Base-by-base conservation (phyloP, 2,113 vertebrate species). In the Solea senegalensis region DNA sequence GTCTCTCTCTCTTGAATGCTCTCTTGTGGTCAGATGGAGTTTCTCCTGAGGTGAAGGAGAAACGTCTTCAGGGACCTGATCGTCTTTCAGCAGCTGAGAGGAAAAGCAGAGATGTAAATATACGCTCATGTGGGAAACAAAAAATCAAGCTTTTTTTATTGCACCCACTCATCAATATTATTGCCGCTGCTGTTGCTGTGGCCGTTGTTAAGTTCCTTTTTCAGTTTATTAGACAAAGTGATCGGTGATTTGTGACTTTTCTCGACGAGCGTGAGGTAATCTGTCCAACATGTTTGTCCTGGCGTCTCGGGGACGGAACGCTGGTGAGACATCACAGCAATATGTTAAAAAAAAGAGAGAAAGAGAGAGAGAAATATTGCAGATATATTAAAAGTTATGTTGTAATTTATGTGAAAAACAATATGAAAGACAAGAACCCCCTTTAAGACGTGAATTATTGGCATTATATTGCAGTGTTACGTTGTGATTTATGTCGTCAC, bases 11-110 rank as follows among this genome's bases (percentile, higher is more conserved):
- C 70, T 60, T 21, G 53, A 67, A 69, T 44, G 55, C 70, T 71
- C 62, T 78, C 68, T 72, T 27, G 63, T 34, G 74, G 79, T 83
- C 82, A 82, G 80, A 84, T 82, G 76, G 69, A 62, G 80, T 86
- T 85, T 73, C 81, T 75, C 7, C 50, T 16, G 62, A 66, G 65
- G 63, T 68, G 62, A 65, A 13, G 53, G 55, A 50, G 53, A 15
- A 21, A 39, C 8, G 67, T 84, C 88, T 67, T 75, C 50, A 7
- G 77, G 87, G 84, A 79, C 52, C 26, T 41, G 80, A 88, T 85
- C 72, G 15, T 64, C 80, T 87, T 88, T 86, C 86, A 87, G 64
- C 69, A 10, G 71, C 48, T 50, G 44, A 64, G 45, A 34, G 26
- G 51, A 61, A 80, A 79, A 72, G 14, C 21, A 61, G 57, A 79